Evolutionary conservation across 2,888 invertebrate species (phyloP).

Genomic region (Macrophya alboannulata): DNA sequence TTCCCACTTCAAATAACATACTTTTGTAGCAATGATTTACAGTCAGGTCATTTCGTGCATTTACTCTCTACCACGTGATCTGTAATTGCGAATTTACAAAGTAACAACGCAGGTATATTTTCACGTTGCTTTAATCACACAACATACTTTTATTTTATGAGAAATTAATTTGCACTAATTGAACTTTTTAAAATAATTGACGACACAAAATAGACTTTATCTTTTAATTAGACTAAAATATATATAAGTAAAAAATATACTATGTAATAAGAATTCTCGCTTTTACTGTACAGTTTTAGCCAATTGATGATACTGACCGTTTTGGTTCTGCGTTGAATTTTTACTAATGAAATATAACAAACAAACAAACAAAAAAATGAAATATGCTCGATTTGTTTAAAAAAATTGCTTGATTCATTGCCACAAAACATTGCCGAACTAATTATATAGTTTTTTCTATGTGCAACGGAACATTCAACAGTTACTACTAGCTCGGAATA

Average conservation of each 20-base stretch:
- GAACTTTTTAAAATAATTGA: not conserved
- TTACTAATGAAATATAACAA: not conserved
- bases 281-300: conserved; percentile 7
- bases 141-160: conserved; percentile 26
- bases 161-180: conserved; percentile 12
- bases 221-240: not conserved
- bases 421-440: conserved; percentile 3
- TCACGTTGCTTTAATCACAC: conserved; percentile 7
- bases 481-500: conserved; percentile 29
- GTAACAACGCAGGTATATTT: conserved; percentile 16
- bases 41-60: conserved; percentile 16
- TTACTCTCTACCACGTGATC: not conserved
- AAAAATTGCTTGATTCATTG: conserved; percentile 5
- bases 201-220: conserved; percentile 1
- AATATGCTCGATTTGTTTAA: conserved; percentile 7
- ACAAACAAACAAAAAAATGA: not conserved
- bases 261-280: not conserved
- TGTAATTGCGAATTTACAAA: conserved; percentile 9
- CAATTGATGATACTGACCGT: not conserved
- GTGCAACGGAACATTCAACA: conserved; percentile 44
- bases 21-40: conserved; percentile 32
- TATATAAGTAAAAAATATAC: not conserved
- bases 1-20: not conserved
- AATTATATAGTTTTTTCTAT: conserved; percentile 19
- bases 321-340: not conserved